A percentile compares a stretch with the other conserved stretches of the same genome.
Evolutionary conservation across 2,888 invertebrate species (phyloP).

Genomic region (Lasioglossum morio): DNA sequence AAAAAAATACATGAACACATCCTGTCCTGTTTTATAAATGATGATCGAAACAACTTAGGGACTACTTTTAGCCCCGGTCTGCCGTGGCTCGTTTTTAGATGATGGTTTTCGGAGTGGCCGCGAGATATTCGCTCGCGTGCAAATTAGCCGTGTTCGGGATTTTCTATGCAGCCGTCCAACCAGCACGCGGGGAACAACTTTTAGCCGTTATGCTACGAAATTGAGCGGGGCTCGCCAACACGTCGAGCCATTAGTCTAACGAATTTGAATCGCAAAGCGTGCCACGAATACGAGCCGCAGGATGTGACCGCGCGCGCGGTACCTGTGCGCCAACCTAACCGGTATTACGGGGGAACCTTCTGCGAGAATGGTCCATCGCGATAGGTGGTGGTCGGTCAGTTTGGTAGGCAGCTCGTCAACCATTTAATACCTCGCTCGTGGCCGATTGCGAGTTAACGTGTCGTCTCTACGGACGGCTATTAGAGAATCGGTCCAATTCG

Average conservation of each 20-base stretch:
- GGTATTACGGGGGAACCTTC: slow-evolving; percentile 36
- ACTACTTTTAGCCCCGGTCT: too few species aligned
- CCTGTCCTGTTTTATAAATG: too few species aligned
- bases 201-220: slow-evolving; percentile 48
- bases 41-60: too few species aligned
- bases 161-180: background rate
- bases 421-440: slow-evolving; percentile 45
- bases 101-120: background rate
- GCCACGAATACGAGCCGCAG: slow-evolving; percentile 55
- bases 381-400: slow-evolving; percentile 31
- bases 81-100: background rate
- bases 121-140: background rate
- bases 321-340: slow-evolving; percentile 11
- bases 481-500: slow-evolving; percentile 37
- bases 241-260: slow-evolving; percentile 62
- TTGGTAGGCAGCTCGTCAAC: slow-evolving; percentile 34
- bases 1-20: too few species aligned
- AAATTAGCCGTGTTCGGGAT: slow-evolving; percentile 53
- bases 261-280: slow-evolving; percentile 66
- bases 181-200: slow-evolving; percentile 37
- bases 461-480: slow-evolving; percentile 21
- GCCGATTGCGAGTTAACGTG: slow-evolving; percentile 23
- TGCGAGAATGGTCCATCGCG: slow-evolving; percentile 38
- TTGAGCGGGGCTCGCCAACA: slow-evolving; percentile 56
- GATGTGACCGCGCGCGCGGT: slow-evolving; percentile 27